Conservation (phyloP, 2,797 vertebrate species). For the Cephalopachus bancanus region DNA sequence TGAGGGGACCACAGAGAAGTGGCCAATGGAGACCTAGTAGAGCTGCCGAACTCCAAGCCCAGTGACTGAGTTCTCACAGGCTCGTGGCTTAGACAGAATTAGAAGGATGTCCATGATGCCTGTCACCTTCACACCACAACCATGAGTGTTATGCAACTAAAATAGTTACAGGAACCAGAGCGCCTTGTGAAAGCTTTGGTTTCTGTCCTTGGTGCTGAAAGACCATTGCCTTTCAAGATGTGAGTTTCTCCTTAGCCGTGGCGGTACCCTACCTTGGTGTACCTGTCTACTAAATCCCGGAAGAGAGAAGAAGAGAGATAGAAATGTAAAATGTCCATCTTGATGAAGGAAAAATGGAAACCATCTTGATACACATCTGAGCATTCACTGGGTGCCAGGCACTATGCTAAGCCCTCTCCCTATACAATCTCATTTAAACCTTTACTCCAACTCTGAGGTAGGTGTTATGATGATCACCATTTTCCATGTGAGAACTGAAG, state of each 20-base stretch:
- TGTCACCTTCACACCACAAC: neutral
- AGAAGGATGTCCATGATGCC: neutral
- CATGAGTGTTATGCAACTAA: neutral
- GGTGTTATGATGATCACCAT: neutral
- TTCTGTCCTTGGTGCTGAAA: slow-evolving; percentile 72
- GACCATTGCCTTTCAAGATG: neutral
- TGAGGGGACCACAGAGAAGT: too few relatives aligned
- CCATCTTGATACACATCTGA: neutral
- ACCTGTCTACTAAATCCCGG: neutral
- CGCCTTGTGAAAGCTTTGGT: accelerated
- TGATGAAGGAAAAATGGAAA: neutral
- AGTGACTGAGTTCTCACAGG: neutral
- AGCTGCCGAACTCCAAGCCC: neutral
- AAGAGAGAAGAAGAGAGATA: neutral
- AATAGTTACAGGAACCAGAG: neutral
- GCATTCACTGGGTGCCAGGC: too few relatives aligned
- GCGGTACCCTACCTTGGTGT: neutral
- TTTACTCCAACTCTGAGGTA: neutral
- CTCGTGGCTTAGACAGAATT: neutral
- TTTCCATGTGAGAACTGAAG: neutral
- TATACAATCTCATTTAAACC: neutral
- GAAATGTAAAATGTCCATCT: neutral
- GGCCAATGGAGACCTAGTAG: neutral
- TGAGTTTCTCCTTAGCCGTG: neutral
- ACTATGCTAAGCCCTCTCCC: neutral